Conservation (phyloP, 2,113 vertebrate species). For the Herpetotheres cachinnans region DNA sequence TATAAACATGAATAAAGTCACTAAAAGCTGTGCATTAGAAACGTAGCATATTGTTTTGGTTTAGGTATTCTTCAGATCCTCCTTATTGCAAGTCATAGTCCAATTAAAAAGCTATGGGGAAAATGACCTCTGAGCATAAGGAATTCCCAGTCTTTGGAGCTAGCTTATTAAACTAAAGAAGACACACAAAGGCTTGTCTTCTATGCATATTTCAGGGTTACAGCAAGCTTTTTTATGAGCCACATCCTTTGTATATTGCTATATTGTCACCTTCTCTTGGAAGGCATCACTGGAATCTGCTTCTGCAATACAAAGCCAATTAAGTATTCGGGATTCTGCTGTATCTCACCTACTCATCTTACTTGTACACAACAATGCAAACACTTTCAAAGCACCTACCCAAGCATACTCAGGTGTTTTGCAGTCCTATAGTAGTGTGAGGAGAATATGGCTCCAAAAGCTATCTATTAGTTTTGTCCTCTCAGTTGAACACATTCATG, state of each 20-base stretch:
- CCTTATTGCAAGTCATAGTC: neutral
- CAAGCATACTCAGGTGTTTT: neutral
- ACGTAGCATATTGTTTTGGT: neutral
- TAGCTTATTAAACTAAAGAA: neutral
- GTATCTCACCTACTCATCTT: neutral
- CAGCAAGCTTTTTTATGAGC: neutral
- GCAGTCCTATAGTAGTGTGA: neutral
- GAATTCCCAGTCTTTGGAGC: neutral
- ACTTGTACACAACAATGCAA: neutral
- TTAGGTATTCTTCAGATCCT: neutral
- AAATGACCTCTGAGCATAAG: neutral
- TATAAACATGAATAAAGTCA: neutral
- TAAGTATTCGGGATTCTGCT: neutral
- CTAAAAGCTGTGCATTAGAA: neutral
- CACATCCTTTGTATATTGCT: fast-evolving
- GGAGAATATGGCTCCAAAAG: neutral
- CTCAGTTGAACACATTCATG: neutral
- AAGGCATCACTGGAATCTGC: neutral
- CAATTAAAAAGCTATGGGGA: neutral
- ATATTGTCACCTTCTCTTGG: neutral
- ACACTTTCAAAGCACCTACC: neutral
- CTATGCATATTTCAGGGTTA: neutral
- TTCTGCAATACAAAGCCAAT: neutral
- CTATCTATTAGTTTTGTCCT: neutral
- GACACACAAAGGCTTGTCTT: neutral